These are phyloP conservation scores for Oxystoma pomonae DNA, from an alignment of 2,888 invertebrate species.

Conservation along the genomic window DNA sequence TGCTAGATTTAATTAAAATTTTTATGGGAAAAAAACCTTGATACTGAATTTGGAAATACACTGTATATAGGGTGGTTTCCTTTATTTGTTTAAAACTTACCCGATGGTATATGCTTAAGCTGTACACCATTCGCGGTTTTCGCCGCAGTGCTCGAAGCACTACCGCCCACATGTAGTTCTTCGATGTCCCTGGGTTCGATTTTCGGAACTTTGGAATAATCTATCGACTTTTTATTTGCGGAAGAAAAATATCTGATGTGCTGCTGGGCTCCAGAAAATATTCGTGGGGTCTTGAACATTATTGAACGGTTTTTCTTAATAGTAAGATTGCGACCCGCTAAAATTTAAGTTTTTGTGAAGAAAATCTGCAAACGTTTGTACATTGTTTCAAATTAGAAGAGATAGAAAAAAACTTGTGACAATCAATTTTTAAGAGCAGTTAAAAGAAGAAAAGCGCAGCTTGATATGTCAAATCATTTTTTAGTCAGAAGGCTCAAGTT, in stretches of 20 bases:
- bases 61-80: no score
- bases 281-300: neutral
- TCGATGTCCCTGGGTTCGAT: conserved; percentile 74
- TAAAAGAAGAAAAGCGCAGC: no score
- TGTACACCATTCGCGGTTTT: neutral
- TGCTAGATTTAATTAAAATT: no score
- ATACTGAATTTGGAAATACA: no score
- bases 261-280: neutral
- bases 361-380: no score
- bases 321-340: neutral
- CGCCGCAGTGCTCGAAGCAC: conserved; percentile 81
- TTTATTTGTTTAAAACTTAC: neutral
- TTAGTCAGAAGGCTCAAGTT: no score
- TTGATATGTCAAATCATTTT: no score
- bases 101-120: conserved; percentile 1
- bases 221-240: conserved; percentile 52
- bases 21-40: no score
- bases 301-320: neutral
- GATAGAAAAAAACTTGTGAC: no score
- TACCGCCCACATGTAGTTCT: conserved; percentile 81
- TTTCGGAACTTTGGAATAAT: conserved; percentile 70
- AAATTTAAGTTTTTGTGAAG: no score
- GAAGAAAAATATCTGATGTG: neutral
- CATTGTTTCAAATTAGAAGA: no score
- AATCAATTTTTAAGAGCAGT: no score